Evolutionary conservation across 92 coral and sea anemone species (phyloP).

Genomic region (Phenganax marumi): DNA sequence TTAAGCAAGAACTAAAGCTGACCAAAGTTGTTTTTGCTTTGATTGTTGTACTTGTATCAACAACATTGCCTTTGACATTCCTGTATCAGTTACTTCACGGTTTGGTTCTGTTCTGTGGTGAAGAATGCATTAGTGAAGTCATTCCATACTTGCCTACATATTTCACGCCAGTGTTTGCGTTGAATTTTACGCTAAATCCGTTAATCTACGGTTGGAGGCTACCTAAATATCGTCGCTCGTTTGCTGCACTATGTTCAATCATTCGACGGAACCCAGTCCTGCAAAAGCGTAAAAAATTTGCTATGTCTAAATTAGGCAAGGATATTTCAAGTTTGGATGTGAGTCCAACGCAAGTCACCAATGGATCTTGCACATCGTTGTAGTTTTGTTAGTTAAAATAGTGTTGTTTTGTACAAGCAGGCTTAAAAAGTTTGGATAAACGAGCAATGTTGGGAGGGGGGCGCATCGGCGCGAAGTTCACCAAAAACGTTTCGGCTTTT

Average conservation of each 20-base stretch:
- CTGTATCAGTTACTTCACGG: constrained; percentile 25
- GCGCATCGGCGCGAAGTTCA: no score
- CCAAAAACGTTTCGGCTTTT: no score
- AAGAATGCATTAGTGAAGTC: not conserved
- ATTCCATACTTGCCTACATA: not conserved
- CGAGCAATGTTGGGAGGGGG: no score
- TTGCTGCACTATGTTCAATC: not conserved
- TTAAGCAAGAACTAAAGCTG: constrained; percentile 1
- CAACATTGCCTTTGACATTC: constrained; percentile 11
- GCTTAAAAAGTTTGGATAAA: no score
- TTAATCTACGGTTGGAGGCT: constrained; percentile 29
- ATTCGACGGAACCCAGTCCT: not conserved
- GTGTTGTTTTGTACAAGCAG: no score
- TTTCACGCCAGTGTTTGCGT: constrained; percentile 8
- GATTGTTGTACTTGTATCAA: constrained; percentile 2
- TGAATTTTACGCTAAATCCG: constrained; percentile 18
- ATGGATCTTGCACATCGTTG: constrained; percentile 8
- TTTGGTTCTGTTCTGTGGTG: not conserved
- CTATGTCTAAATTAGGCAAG: not conserved
- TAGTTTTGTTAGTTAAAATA: not conserved
- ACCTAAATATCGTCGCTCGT: constrained; percentile 31
- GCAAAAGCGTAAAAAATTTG: not conserved
- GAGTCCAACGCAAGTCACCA: constrained; percentile 6
- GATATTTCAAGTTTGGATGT: not conserved
- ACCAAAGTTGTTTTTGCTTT: constrained; percentile 20